Percentiles rank a stretch among this genome's conserved stretches.
phyloP scores from a whole-genome alignment of 2,113 vertebrate genomes.

The Xyliphius kryptos region DNA sequence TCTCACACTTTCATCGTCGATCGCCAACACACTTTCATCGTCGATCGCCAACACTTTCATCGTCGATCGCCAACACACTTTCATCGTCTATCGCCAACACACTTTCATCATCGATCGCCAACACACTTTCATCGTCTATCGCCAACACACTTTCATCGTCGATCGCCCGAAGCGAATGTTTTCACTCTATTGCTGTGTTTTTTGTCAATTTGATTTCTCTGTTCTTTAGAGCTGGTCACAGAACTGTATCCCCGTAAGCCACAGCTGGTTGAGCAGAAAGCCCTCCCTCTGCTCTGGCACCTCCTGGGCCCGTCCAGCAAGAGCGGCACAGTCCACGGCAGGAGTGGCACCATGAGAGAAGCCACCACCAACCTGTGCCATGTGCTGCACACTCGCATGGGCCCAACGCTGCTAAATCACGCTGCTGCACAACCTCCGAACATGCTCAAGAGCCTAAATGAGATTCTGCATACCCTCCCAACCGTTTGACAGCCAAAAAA shows the following conservation, averaged over 20 bases:
- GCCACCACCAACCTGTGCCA: conserved; percentile 74
- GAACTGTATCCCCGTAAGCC: conserved; percentile 81
- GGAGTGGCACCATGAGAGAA: conserved; percentile 67
- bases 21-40: no score
- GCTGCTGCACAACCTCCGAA: conserved; percentile 70
- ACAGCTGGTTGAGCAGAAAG: conserved; percentile 81
- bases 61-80: no score
- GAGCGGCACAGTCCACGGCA: conserved; percentile 71
- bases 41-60: no score
- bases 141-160: no score
- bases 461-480: conserved; percentile 63
- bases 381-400: conserved; percentile 79
- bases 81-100: no score
- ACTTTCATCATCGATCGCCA: no score
- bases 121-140: no score
- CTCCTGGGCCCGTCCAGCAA: conserved; percentile 73
- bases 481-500: conserved; percentile 21
- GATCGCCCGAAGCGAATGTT: no score
- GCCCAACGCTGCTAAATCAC: conserved; percentile 63
- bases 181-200: no score
- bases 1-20: no score
- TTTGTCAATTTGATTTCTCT: no score
- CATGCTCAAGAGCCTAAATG: conserved; percentile 70
- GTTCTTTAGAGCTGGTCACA: conserved; percentile 69
- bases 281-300: conserved; percentile 79